Conservation (phyloP, 2,113 vertebrate genomes). For the Ursus arctos region DNA sequence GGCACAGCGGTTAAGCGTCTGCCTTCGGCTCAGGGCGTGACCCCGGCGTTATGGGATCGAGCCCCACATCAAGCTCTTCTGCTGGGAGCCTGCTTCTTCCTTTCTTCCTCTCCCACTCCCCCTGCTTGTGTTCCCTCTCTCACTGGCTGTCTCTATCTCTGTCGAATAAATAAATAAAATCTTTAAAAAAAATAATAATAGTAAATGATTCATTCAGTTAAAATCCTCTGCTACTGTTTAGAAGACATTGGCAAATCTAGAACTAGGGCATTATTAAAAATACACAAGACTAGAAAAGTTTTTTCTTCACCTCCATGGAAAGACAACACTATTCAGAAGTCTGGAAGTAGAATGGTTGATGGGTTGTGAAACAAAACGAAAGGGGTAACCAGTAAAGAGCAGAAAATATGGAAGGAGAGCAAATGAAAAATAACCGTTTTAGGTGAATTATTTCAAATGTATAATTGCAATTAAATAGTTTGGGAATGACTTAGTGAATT, state of each 20-base stretch:
- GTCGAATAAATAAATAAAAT: too few relatives aligned
- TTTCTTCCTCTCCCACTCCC: too few relatives aligned
- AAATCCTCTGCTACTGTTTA: background rate
- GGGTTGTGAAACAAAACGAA: background rate
- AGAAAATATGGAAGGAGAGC: background rate
- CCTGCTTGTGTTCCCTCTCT: too few relatives aligned
- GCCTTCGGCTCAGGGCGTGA: too few relatives aligned
- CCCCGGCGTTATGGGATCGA: too few relatives aligned
- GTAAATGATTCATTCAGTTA: background rate
- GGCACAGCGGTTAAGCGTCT: too few relatives aligned
- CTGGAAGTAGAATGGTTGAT: background rate
- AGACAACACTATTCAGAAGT: background rate
- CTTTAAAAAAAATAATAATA: background rate
- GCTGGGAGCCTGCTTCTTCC: too few relatives aligned
- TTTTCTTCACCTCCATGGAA: background rate
- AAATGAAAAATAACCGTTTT: background rate
- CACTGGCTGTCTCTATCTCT: too few relatives aligned
- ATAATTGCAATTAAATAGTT: background rate
- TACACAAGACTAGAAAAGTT: background rate
- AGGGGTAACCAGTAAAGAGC: background rate
- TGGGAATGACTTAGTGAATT: background rate
- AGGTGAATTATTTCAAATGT: background rate
- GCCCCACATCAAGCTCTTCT: too few relatives aligned
- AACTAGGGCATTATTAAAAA: background rate
- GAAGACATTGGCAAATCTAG: background rate